These are phyloP conservation scores for Struthio camelus DNA, from an alignment of 2,113 vertebrate species.

Conservation along the genomic window DNA sequence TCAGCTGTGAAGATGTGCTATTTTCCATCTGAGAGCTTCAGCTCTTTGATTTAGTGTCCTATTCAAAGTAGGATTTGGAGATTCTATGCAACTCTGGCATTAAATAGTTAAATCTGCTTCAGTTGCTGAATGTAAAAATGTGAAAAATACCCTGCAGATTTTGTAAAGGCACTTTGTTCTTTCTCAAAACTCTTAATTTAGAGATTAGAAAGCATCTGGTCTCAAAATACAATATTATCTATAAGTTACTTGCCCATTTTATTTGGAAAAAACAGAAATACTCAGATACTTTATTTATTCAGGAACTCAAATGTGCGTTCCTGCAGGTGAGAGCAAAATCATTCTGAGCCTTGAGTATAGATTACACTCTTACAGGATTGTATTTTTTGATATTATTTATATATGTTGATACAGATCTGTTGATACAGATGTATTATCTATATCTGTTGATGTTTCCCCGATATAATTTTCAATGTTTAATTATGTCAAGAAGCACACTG, in stretches of 20 bases:
- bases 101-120: background rate
- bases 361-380: background rate
- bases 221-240: background rate
- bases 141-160: background rate
- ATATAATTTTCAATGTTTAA: background rate
- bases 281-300: background rate
- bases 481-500: background rate
- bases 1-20: background rate
- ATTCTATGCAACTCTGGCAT: background rate
- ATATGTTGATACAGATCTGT: background rate
- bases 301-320: background rate
- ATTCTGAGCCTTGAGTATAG: background rate
- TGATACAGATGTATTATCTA: background rate
- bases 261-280: background rate
- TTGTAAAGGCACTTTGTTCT: background rate
- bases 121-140: background rate
- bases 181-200: background rate
- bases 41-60: background rate
- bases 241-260: background rate
- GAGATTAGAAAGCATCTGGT: background rate
- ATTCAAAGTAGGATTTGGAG: background rate
- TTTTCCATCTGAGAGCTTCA: background rate
- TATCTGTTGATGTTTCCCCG: background rate
- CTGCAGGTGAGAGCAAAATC: background rate
- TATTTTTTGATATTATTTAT: background rate